A percentile compares a stretch with the other conserved stretches of the same genome.
Evolutionary conservation across 2,113 vertebrate species (phyloP).

Genomic region (Nanorana parkeri): DNA sequence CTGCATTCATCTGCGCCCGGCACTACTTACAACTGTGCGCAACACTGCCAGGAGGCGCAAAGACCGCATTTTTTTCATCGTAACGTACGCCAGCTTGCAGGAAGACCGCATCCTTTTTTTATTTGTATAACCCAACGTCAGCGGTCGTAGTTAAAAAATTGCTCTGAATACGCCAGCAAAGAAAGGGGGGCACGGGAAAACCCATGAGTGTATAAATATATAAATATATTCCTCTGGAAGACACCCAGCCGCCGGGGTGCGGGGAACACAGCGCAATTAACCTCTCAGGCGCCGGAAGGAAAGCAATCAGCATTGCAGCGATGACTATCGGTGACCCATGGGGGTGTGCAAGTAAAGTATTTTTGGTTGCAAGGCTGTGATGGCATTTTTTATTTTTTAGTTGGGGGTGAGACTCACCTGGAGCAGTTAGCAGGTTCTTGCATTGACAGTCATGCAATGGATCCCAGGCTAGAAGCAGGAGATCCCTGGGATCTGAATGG

Average conservation of each 20-base stretch:
- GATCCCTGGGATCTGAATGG: constrained; percentile 13
- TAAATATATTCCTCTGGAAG: not conserved
- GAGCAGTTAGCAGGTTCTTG: not conserved
- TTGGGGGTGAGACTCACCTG: constrained; percentile 29
- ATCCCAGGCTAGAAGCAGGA: not conserved
- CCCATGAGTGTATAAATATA: not conserved
- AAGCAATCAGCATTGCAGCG: not conserved
- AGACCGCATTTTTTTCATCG: not conserved
- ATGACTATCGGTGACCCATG: not conserved
- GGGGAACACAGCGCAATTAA: not conserved
- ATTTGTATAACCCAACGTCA: not conserved
- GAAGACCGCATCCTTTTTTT: not conserved
- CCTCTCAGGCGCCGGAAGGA: not conserved
- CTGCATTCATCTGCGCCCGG: not conserved
- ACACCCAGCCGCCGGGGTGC: not conserved
- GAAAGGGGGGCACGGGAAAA: constrained; percentile 11
- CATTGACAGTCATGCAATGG: not conserved
- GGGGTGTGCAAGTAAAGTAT: not conserved
- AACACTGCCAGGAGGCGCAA: not conserved
- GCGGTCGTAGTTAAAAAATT: not conserved
- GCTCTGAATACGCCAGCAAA: not conserved
- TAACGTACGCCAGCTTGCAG: too few relatives aligned
- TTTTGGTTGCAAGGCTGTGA: too few relatives aligned
- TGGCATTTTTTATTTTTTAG: not conserved
- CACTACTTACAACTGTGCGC: not conserved